Evolutionary conservation across 2,113 vertebrate species (phyloP).

Genomic region (Notechis scutatus): DNA sequence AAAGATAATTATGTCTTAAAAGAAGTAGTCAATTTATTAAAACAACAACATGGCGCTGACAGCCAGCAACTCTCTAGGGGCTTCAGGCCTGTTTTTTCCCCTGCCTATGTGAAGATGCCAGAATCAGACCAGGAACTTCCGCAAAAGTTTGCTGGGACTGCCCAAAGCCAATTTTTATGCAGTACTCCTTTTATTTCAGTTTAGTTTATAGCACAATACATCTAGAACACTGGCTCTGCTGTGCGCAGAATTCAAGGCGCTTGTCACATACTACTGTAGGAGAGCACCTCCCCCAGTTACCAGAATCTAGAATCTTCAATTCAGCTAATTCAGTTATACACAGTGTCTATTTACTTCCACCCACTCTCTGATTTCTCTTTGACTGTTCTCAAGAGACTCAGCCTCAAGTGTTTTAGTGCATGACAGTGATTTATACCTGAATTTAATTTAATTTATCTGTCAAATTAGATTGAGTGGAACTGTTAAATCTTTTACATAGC

Average conservation of each 20-base stretch:
- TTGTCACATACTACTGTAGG: background rate
- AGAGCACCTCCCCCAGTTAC: background rate
- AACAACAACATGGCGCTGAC: background rate
- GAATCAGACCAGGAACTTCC: background rate
- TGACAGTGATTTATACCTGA: slow-evolving; percentile 74
- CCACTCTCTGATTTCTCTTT: slow-evolving; percentile 26
- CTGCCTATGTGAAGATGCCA: background rate
- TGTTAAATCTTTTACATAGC: slow-evolving; percentile 71
- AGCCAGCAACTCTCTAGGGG: background rate
- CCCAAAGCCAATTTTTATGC: background rate
- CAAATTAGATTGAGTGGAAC: slow-evolving; percentile 77
- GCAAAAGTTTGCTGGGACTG: background rate
- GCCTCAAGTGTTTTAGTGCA: slow-evolving; percentile 75
- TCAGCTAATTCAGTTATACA: background rate
- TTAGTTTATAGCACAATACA: background rate
- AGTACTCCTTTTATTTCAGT: background rate
- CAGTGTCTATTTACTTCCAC: background rate
- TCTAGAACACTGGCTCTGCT: too few species aligned
- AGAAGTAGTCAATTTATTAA: background rate
- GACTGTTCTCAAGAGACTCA: slow-evolving; percentile 72
- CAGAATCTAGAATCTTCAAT: background rate
- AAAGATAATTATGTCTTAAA: background rate
- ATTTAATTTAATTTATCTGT: slow-evolving; percentile 84
- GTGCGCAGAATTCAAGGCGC: background rate
- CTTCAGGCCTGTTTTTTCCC: background rate